These are phyloP conservation scores for Anabas testudineus DNA, from an alignment of 2,797 vertebrate genomes.

Conservation along the genomic window DNA sequence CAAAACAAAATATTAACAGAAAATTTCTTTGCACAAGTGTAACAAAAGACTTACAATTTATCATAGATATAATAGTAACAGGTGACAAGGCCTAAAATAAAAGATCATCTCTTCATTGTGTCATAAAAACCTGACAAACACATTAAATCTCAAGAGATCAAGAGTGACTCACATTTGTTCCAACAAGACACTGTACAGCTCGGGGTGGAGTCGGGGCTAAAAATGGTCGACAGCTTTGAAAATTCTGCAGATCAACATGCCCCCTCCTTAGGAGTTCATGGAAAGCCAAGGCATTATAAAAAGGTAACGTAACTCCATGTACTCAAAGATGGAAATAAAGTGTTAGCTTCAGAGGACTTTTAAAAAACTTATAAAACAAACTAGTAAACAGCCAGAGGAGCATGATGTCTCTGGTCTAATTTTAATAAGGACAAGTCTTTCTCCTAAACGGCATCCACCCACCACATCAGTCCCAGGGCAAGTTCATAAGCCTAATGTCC, in stretches of 20 bases:
- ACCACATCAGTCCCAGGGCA: constrained; percentile 17
- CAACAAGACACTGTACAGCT: constrained; percentile 75
- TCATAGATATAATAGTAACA: constrained; percentile 75
- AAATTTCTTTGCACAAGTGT: constrained; percentile 81
- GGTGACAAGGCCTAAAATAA: constrained; percentile 76
- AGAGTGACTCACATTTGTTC: constrained; percentile 78
- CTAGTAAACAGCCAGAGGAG: constrained; percentile 56
- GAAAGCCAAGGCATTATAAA: constrained; percentile 67
- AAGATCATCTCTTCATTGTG: constrained; percentile 66
- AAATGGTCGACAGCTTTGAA: constrained; percentile 59
- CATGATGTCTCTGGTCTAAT: constrained; percentile 28
- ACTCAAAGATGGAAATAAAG: constrained; percentile 51
- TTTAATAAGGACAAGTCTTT: constrained; percentile 28
- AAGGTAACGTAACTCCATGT: constrained; percentile 52
- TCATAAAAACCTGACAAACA: constrained; percentile 78
- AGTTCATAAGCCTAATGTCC: constrained; percentile 56
- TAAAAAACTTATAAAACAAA: constrained; percentile 57
- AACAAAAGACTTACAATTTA: constrained; percentile 80
- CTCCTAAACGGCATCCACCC: constrained; percentile 20
- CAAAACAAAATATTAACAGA: constrained; percentile 80
- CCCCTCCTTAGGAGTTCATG: constrained; percentile 43
- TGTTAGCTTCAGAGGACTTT: constrained; percentile 42
- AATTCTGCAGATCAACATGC: constrained; percentile 49
- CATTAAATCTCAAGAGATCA: constrained; percentile 64
- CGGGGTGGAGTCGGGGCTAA: constrained; percentile 44